Percentiles rank a stretch among this genome's conserved stretches.
These are phyloP conservation scores for Zoroaster sp. DNA, from an alignment of 53 echinoderm and acorn worm genomes.

Conservation along the genomic window DNA sequence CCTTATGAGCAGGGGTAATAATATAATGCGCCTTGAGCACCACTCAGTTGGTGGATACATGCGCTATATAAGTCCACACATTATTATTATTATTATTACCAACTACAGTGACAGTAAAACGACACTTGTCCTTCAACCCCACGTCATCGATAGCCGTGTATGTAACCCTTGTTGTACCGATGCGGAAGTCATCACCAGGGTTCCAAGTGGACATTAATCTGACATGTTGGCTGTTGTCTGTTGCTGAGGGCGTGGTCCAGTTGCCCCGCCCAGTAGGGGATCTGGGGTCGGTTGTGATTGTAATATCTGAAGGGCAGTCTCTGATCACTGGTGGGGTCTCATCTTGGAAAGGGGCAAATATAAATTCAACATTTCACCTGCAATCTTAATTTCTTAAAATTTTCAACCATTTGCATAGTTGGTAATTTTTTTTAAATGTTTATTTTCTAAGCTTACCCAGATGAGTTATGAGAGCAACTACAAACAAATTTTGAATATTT, in stretches of 20 bases:
- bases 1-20: too few species aligned
- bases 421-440: too few species aligned
- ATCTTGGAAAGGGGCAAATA: too few species aligned
- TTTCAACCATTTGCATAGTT: neutral
- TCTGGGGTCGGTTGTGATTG: neutral
- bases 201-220: slow-evolving; percentile 13
- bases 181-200: slow-evolving; percentile 40
- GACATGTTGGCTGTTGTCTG: slow-evolving; percentile 52
- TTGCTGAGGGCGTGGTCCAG: slow-evolving; percentile 41
- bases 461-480: too few species aligned
- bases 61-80: too few species aligned
- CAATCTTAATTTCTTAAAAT: neutral
- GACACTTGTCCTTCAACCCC: slow-evolving; percentile 31
- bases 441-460: too few species aligned
- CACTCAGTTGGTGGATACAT: too few species aligned
- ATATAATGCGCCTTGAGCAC: too few species aligned
- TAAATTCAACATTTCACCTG: neutral
- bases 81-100: too few species aligned
- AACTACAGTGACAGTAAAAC: slow-evolving; percentile 52
- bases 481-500: too few species aligned
- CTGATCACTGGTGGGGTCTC: slow-evolving; percentile 43
- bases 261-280: slow-evolving; percentile 16
- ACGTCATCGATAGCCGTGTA: slow-evolving; percentile 64
- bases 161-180: slow-evolving; percentile 50
- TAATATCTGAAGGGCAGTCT: slow-evolving; percentile 57